Percentiles rank a stretch among this genome's conserved stretches.
Conservation (phyloP, 2,113 vertebrate genomes). For the Oncorhynchus clarkii region DNA sequence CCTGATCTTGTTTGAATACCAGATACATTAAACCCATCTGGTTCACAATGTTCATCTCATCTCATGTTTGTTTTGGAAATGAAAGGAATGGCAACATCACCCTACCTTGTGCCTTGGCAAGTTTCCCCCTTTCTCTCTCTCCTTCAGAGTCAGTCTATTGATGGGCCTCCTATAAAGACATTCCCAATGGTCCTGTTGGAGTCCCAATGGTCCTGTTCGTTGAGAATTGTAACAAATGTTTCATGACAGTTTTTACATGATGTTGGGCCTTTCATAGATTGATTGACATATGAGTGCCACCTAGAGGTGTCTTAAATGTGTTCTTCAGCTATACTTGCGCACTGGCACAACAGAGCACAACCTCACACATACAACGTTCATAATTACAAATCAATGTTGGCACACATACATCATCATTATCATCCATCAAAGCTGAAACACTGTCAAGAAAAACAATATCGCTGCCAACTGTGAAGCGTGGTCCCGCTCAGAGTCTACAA, state of each 20-base stretch:
- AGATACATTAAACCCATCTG: constrained; percentile 10
- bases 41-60: background rate
- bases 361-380: background rate
- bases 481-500: background rate
- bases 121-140: background rate
- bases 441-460: too few species aligned
- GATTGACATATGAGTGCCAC: constrained; percentile 18
- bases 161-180: constrained; percentile 1
- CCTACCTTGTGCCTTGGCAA: background rate
- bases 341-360: too few species aligned
- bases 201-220: background rate
- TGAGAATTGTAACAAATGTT: background rate
- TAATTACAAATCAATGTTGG: background rate
- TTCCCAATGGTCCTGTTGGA: background rate
- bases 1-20: constrained; percentile 3
- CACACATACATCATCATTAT: background rate
- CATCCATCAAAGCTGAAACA: too few species aligned
- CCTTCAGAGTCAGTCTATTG: background rate
- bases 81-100: background rate
- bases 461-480: background rate
- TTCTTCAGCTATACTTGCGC: too few species aligned
- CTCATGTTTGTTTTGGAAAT: constrained; percentile 5
- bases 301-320: constrained; percentile 29
- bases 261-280: background rate
- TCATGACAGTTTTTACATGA: too few species aligned